phyloP scores from a whole-genome alignment of 1,140 invertebrate genomes.

The Paracyclopina nana region DNA sequence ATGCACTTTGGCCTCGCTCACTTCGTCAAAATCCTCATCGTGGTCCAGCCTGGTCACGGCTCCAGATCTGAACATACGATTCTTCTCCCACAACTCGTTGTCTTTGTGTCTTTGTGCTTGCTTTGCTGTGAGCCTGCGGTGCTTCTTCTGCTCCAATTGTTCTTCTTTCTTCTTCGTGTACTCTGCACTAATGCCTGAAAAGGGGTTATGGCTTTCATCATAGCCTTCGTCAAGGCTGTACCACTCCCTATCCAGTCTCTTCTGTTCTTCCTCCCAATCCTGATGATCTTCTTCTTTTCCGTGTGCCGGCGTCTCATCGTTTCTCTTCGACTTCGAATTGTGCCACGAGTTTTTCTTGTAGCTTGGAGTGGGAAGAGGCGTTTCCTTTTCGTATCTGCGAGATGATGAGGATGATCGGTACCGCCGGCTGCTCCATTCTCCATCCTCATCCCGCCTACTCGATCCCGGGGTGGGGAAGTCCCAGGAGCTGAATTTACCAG shows the following conservation, averaged over 20 bases:
- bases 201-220: conserved; percentile 81
- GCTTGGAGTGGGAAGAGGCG: conserved; percentile 52
- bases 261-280: conserved; percentile 81
- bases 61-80: conserved; percentile 90
- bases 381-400: conserved; percentile 31
- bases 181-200: conserved; percentile 65
- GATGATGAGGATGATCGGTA: conserved; percentile 20
- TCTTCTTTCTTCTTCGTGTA: conserved; percentile 79
- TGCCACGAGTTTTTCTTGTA: conserved; percentile 65
- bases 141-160: conserved; percentile 56
- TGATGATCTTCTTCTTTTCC: conserved; percentile 31
- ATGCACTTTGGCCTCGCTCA: conserved; percentile 79
- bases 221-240: conserved; percentile 85
- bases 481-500: conserved; percentile 53
- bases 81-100: conserved; percentile 96
- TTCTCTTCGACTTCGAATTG: conserved; percentile 20
- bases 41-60: conserved; percentile 37
- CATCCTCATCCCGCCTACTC: conserved; percentile 29
- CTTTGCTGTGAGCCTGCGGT: conserved; percentile 77
- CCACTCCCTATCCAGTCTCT: conserved; percentile 83
- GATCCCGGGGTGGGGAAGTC: conserved; percentile 68
- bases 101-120: conserved; percentile 86
- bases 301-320: conserved; percentile 21
- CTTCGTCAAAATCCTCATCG: conserved; percentile 80
- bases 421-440: conserved; percentile 16